Evolutionary conservation across 2,797 vertebrate species (phyloP).

Genomic region (Syngnathus acus): DNA sequence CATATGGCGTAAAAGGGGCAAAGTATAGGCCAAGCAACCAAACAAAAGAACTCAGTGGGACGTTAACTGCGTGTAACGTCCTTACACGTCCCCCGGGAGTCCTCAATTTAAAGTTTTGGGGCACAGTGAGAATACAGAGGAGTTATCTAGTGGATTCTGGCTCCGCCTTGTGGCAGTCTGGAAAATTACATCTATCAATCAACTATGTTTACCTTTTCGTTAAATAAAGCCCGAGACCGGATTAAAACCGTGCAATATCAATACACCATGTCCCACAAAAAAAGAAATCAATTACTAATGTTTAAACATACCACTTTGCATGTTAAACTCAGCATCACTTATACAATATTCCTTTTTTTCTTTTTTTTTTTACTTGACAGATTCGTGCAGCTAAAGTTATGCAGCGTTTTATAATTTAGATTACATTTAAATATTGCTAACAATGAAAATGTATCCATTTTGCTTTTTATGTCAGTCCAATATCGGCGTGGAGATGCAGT

Average conservation of each 20-base stretch:
- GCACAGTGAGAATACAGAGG: not conserved
- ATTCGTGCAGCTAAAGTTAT: not conserved
- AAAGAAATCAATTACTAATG: not conserved
- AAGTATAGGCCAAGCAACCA: conserved; percentile 34
- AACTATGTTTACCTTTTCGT: too few relatives aligned
- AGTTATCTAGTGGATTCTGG: conserved; percentile 34
- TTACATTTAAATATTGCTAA: not conserved
- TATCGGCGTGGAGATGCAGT: not conserved
- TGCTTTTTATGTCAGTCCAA: too few relatives aligned
- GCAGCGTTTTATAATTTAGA: not conserved
- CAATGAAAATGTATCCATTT: not conserved
- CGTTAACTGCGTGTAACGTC: conserved; percentile 44
- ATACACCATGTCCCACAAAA: too few relatives aligned
- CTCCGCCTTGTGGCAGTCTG: conserved; percentile 43
- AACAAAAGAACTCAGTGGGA: conserved; percentile 59
- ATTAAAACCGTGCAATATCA: too few relatives aligned
- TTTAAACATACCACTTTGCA: not conserved
- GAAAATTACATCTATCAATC: not conserved
- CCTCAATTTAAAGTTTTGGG: not conserved
- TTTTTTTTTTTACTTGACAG: too few relatives aligned
- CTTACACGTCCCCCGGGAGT: conserved; percentile 24
- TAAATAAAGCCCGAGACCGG: too few relatives aligned
- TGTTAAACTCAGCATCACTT: not conserved
- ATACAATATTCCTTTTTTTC: too few relatives aligned
- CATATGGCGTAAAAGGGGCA: conserved; percentile 56